A percentile compares a stretch with the other conserved stretches of the same genome.
Evolutionary conservation across 1,140 invertebrate genomes (phyloP).

Genomic region (Diachasma alloeum): DNA sequence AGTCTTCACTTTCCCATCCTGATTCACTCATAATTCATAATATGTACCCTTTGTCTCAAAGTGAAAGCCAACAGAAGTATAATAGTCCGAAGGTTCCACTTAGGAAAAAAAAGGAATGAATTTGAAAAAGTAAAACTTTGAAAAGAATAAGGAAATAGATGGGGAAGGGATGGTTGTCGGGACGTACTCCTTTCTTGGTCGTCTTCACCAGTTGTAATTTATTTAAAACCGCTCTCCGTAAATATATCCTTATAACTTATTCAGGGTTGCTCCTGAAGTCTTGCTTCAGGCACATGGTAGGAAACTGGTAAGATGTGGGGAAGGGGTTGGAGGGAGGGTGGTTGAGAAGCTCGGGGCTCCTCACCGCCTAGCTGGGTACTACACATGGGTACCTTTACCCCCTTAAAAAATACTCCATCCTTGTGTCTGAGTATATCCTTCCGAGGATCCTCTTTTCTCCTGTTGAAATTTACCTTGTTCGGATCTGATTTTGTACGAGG

Average conservation of each 20-base stretch:
- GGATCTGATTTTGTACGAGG: neutral
- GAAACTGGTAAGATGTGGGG: neutral
- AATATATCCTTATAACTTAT: slow-evolving; percentile 66
- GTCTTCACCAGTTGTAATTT: slow-evolving; percentile 64
- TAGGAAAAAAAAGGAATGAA: slow-evolving; percentile 6
- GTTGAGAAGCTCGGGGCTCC: neutral
- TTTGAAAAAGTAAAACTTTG: slow-evolving; percentile 29
- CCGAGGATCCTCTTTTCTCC: neutral
- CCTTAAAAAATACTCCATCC: neutral
- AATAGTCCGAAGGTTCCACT: slow-evolving; percentile 1
- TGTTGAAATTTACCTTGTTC: neutral
- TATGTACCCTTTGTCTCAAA: slow-evolving; percentile 24
- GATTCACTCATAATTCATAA: neutral
- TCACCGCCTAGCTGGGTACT: neutral
- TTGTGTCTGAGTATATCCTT: neutral
- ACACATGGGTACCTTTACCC: slow-evolving; percentile 6
- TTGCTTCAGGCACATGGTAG: slow-evolving; percentile 5
- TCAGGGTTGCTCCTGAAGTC: slow-evolving; percentile 42
- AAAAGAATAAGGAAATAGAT: slow-evolving; percentile 21
- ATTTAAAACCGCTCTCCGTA: slow-evolving; percentile 65
- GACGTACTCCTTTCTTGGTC: slow-evolving; percentile 40
- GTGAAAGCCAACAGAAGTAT: neutral
- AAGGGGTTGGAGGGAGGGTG: neutral
- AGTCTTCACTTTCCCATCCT: neutral
- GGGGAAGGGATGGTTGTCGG: slow-evolving; percentile 14